Conservation (phyloP, 2,113 vertebrate species). For the Dolichotis patagonum region DNA sequence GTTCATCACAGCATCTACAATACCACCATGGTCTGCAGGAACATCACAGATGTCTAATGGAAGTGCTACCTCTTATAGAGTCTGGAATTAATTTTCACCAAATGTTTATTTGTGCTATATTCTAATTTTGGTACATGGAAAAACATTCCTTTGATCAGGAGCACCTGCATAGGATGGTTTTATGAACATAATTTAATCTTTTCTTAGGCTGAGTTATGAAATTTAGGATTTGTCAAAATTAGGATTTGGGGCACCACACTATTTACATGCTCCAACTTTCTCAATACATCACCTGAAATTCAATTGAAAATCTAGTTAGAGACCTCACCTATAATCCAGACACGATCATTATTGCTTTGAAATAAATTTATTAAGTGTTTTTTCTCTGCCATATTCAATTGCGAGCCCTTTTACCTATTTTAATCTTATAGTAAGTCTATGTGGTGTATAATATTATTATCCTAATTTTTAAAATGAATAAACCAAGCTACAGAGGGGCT, state of each 20-base stretch:
- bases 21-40: neutral
- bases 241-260: neutral
- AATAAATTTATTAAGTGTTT: neutral
- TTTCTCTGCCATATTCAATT: neutral
- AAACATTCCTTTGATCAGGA: neutral
- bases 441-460: neutral
- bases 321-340: neutral
- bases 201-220: neutral
- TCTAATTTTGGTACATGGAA: neutral
- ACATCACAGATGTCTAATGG: neutral
- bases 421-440: neutral
- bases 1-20: neutral
- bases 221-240: slow-evolving; percentile 8
- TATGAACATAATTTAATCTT: neutral
- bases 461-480: neutral
- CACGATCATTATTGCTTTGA: neutral
- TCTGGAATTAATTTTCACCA: neutral
- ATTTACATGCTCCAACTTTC: neutral
- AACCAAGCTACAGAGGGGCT: neutral
- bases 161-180: neutral
- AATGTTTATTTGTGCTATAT: neutral
- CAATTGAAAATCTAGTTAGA: neutral
- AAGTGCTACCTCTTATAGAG: neutral
- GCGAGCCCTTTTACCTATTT: neutral
- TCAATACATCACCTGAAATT: neutral